These are phyloP conservation scores for Synergus umbraculus DNA, from an alignment of 2,888 invertebrate genomes.

Conservation along the genomic window DNA sequence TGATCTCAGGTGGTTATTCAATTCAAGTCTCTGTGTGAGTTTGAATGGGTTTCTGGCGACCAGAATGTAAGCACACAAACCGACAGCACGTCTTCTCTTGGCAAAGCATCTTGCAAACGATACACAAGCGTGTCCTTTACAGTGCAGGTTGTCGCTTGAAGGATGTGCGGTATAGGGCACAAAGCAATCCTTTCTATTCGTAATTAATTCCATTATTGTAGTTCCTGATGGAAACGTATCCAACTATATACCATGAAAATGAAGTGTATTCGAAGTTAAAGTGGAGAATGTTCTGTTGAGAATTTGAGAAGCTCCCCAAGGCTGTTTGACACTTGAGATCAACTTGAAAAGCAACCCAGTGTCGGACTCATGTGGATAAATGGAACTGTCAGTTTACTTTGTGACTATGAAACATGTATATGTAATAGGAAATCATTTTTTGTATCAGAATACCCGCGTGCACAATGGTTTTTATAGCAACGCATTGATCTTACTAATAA, in stretches of 20 bases:
- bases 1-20: conserved; percentile 23
- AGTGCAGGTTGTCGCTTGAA: conserved; percentile 14
- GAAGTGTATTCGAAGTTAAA: background rate
- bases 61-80: conserved; percentile 20
- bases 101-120: conserved; percentile 13
- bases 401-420: conserved; percentile 4
- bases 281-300: conserved; percentile 3
- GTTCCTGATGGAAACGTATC: background rate
- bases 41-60: conserved; percentile 10
- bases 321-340: conserved; percentile 63
- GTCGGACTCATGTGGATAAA: conserved; percentile 63
- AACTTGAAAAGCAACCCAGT: conserved; percentile 57
- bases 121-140: conserved; percentile 29
- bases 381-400: conserved; percentile 60
- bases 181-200: conserved; percentile 47
- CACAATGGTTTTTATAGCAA: background rate
- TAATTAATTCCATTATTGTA: conserved; percentile 57
- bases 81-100: background rate
- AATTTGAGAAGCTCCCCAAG: conserved; percentile 55
- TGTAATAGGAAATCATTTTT: background rate
- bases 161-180: conserved; percentile 9
- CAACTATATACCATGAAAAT: background rate
- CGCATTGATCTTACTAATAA: background rate
- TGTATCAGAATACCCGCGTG: background rate
- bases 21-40: conserved; percentile 20